These are phyloP conservation scores for Callimorpha dominula DNA, from an alignment of 2,888 invertebrate genomes.

Conservation along the genomic window DNA sequence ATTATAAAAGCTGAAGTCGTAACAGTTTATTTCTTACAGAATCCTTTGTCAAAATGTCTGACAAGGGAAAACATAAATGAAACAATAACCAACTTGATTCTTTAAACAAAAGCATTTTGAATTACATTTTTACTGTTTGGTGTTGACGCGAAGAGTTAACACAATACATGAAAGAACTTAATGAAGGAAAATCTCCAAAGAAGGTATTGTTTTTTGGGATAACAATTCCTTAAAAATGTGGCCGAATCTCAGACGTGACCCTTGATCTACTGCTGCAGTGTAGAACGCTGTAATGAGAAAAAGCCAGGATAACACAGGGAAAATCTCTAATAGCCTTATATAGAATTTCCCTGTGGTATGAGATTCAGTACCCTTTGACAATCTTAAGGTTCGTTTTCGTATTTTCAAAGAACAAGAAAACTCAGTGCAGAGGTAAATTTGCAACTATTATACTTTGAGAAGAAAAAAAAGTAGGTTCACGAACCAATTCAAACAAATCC, in stretches of 20 bases:
- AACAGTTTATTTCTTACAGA: background rate
- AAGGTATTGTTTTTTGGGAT: background rate
- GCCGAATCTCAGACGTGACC: no score
- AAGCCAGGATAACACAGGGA: no score
- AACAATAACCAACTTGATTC: background rate
- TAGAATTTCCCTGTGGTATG: no score
- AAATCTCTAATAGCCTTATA: no score
- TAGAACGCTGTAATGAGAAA: no score
- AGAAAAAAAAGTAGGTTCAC: background rate
- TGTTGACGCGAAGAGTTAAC: background rate
- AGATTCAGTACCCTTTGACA: no score
- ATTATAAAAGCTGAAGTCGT: background rate
- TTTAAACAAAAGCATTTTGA: background rate
- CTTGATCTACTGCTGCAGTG: no score
- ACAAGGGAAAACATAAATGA: background rate
- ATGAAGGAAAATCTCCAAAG: background rate
- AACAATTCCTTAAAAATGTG: background rate
- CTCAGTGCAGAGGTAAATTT: no score
- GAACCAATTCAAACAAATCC: slow-evolving; percentile 23
- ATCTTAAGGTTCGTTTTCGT: no score
- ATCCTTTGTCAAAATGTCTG: background rate
- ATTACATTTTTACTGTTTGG: background rate
- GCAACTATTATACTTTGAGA: no score
- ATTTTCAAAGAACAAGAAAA: no score
- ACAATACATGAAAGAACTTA: background rate